Percentiles rank a stretch among this genome's conserved stretches.
phyloP scores from a whole-genome alignment of 2,888 invertebrate genomes.

The Philhelius pedissequus region DNA sequence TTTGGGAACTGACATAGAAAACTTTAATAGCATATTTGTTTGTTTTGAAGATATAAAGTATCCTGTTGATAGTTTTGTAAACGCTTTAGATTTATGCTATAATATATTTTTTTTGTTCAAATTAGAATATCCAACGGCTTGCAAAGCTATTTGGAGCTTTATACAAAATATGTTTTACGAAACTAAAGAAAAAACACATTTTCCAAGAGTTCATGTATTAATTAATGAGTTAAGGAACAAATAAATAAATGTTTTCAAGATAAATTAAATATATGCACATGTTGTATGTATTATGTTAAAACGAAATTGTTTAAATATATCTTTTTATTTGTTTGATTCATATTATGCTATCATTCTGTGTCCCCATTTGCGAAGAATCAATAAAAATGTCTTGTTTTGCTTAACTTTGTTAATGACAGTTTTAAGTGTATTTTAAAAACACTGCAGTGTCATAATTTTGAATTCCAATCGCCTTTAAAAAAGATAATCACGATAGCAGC shows the following conservation, averaged over 20 bases:
- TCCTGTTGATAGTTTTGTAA: background rate
- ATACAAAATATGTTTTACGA: background rate
- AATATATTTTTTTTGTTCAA: background rate
- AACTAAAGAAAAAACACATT: background rate
- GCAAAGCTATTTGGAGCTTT: background rate
- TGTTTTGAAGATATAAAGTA: background rate
- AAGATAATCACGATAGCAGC: too few relatives aligned
- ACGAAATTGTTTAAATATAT: too few relatives aligned
- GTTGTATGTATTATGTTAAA: too few relatives aligned
- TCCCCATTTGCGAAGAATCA: too few relatives aligned
- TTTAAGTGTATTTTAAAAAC: too few relatives aligned
- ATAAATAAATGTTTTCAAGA: background rate
- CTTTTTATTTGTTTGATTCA: too few relatives aligned
- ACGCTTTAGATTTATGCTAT: background rate
- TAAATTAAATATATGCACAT: too few relatives aligned
- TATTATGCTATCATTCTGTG: too few relatives aligned
- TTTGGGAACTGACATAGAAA: background rate
- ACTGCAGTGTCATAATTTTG: too few relatives aligned
- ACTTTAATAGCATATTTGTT: background rate
- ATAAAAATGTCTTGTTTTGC: too few relatives aligned
- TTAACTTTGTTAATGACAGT: too few relatives aligned
- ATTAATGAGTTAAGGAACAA: background rate
- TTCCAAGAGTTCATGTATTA: background rate
- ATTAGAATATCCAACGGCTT: background rate
- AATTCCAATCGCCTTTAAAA: too few relatives aligned